phyloP scores from a whole-genome alignment of 2,797 vertebrate genomes.

The Gymnocypris eckloni region DNA sequence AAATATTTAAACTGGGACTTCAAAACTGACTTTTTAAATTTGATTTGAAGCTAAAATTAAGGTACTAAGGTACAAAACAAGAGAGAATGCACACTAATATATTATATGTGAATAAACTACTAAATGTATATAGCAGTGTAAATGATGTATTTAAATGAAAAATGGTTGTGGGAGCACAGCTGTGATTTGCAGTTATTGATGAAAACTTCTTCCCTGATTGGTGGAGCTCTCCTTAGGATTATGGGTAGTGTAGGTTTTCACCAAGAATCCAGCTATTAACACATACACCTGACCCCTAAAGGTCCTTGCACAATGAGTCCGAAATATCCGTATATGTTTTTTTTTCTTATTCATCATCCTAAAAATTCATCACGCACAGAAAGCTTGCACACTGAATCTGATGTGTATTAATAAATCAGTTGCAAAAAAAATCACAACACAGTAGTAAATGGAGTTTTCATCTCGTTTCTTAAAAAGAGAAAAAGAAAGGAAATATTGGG shows the following conservation, averaged over 20 bases:
- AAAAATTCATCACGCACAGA: too few species aligned
- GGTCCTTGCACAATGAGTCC: too few species aligned
- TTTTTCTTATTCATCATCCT: too few species aligned
- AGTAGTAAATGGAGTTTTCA: too few species aligned
- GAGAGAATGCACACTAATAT: neutral
- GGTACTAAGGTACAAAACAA: neutral
- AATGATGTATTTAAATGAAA: neutral
- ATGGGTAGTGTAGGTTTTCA: neutral
- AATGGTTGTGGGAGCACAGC: too few species aligned
- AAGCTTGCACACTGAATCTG: too few species aligned
- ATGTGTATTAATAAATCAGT: too few species aligned
- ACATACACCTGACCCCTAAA: neutral
- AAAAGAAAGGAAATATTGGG: too few species aligned
- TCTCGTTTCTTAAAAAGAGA: too few species aligned
- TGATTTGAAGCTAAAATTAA: neutral
- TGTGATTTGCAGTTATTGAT: neutral
- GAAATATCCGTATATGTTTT: too few species aligned
- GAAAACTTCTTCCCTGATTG: neutral
- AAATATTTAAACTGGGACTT: neutral
- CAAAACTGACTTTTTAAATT: neutral
- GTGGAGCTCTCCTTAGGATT: neutral
- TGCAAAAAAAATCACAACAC: too few species aligned
- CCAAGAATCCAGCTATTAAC: neutral
- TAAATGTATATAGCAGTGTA: neutral
- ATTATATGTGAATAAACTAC: neutral